Percentiles rank a stretch among this genome's conserved stretches.
Evolutionary conservation across 2,797 vertebrate genomes (phyloP).

Genomic region (Cygnus olor): DNA sequence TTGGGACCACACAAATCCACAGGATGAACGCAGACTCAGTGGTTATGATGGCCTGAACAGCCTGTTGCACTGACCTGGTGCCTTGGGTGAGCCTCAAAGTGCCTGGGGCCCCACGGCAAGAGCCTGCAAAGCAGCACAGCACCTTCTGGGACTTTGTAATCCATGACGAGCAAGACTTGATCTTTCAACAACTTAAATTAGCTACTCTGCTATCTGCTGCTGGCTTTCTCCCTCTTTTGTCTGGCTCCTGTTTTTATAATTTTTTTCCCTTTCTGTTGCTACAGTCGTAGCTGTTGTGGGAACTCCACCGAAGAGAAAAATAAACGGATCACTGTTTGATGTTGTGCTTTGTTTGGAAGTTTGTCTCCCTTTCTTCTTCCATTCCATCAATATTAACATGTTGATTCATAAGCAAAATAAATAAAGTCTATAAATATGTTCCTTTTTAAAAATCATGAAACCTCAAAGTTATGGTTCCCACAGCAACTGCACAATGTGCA

Average conservation of each 20-base stretch:
- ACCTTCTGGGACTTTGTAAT: accelerated
- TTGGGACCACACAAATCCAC: background rate
- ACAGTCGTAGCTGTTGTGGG: background rate
- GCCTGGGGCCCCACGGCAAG: background rate
- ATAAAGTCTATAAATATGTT: conserved; percentile 43
- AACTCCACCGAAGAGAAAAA: conserved; percentile 42
- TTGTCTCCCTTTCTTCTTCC: conserved; percentile 63
- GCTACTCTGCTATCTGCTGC: background rate
- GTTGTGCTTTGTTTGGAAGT: conserved; percentile 34
- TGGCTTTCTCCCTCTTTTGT: background rate
- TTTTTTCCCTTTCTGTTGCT: background rate
- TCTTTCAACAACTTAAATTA: background rate
- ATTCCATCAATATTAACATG: conserved; percentile 63
- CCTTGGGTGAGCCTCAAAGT: background rate
- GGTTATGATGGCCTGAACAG: background rate
- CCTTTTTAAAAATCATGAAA: background rate
- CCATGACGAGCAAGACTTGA: background rate
- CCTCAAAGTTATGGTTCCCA: conserved; percentile 64
- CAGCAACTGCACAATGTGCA: conserved; percentile 59
- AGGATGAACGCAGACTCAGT: accelerated
- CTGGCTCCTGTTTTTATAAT: background rate
- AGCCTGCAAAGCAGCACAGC: background rate
- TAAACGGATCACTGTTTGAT: conserved; percentile 59
- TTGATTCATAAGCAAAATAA: conserved; percentile 62
- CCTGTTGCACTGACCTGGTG: background rate